Conservation (phyloP, 1,140 invertebrate genomes). For the Rhizoglyphus robini region DNA sequence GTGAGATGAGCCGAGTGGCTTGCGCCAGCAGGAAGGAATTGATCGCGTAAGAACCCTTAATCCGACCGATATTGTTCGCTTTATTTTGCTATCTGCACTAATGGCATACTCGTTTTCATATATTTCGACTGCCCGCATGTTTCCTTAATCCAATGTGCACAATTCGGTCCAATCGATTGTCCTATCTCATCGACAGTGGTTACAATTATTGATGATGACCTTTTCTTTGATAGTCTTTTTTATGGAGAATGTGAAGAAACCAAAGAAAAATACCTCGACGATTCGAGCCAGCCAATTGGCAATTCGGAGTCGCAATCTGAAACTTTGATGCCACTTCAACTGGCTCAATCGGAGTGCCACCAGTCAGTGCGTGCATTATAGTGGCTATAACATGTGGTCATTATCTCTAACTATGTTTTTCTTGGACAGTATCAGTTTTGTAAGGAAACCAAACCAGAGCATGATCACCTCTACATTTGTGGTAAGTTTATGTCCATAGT, state of each 20-base stretch:
- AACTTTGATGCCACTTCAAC: neutral
- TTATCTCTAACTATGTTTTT: neutral
- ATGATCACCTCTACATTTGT: slow-evolving; percentile 1
- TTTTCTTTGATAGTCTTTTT: too few species aligned
- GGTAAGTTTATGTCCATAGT: neutral
- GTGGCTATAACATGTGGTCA: too few species aligned
- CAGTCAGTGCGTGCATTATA: neutral
- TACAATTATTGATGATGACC: too few species aligned
- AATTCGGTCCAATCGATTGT: neutral
- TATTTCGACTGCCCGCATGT: neutral
- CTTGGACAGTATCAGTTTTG: neutral
- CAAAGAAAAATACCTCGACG: slow-evolving; percentile 8
- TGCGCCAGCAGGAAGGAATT: slow-evolving; percentile 54
- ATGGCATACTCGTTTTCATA: neutral
- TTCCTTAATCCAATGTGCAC: too few species aligned
- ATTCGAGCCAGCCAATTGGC: neutral
- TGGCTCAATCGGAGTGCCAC: neutral
- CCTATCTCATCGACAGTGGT: neutral
- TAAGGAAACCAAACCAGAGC: neutral
- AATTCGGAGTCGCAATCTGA: too few species aligned
- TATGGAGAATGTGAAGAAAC: slow-evolving; percentile 13
- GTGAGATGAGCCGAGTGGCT: slow-evolving; percentile 49
- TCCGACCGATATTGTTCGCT: neutral
- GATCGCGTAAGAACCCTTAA: slow-evolving; percentile 29
- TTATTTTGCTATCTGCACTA: neutral